Evolutionary conservation across 2,888 invertebrate species (phyloP), one percentile per base, ranked within the genome.

Genomic region (Acanthosepion pharaonis): DNA sequence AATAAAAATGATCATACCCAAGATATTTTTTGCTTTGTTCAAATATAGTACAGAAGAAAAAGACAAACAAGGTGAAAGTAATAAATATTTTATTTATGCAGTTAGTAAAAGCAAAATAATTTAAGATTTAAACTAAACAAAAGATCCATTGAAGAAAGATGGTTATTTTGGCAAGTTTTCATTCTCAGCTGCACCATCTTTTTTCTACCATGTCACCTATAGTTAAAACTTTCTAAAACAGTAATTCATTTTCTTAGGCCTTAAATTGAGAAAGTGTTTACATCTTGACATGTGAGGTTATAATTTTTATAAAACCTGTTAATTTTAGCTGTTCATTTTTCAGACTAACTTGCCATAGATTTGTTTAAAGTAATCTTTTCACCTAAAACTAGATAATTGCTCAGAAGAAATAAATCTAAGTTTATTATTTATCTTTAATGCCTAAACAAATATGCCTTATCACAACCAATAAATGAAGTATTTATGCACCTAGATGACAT

Each of bases 31-130:
- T 78, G n/a, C 78, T n/a, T 78, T 78, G n/a, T 78, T 78, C 78
- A 78, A 78, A 78, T 78, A 8, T 78, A 33, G 78, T 33, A 78
- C n/a, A 78, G 18, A 78, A 33, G 78, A 78, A 64, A 64, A 64
- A 78, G 78, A 78, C 78, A 78, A 78, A 78, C 78, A 78, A 78
- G 78, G n/a, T 78, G n/a, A n/a, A 78, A 78, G 33, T 78, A 78
- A n/a, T 33, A 33, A 78, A 33, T n/a, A 59, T 23, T 78, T 78
- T 78, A 78, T 78, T 78, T n/a, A 78, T n/a, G 78, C 78, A 78
- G 78, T 78, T 78, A 78, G 78, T 78, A 18, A 78, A 78, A 78
- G 11, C n/a, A 78, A 78, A 78, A 78, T 78, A 78, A 78, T 78
- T 78, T 78, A 78, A 33, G 78, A 33, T 78, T 78, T 59, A 59